phyloP scores from a whole-genome alignment of 2,113 vertebrate genomes.

The Callopanchax toddi region DNA sequence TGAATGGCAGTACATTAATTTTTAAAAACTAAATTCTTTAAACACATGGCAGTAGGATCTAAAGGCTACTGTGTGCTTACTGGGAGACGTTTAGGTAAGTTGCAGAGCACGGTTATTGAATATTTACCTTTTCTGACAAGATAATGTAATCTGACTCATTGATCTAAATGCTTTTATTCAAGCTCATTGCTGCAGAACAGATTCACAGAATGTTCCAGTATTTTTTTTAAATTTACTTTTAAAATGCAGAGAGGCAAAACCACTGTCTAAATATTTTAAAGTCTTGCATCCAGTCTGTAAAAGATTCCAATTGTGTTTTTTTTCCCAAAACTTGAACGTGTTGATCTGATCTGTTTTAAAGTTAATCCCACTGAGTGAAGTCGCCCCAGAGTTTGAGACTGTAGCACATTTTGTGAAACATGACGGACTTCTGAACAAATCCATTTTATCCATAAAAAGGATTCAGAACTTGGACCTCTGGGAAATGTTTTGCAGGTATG shows the following conservation, averaged over 20 bases:
- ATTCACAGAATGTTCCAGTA: not conserved
- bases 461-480: conserved; percentile 91
- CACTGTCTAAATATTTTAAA: no score
- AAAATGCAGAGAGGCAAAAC: no score
- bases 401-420: conserved; percentile 81
- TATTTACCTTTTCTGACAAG: not conserved
- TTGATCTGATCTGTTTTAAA: conserved; percentile 40
- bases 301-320: no score
- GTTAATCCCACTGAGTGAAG: conserved; percentile 75
- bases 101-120: not conserved
- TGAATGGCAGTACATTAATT: no score
- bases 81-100: no score
- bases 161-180: not conserved
- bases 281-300: no score
- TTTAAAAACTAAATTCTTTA: no score
- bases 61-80: no score
- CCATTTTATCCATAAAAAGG: conserved; percentile 83
- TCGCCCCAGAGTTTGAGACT: conserved; percentile 82
- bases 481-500: conserved; percentile 90
- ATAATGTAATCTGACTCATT: not conserved
- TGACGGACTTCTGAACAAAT: conserved; percentile 74
- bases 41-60: no score
- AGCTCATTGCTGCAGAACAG: not conserved
- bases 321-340: not conserved
- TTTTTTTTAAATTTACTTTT: not conserved